Conservation (phyloP, 2,797 vertebrate genomes). For the Artibeus jamaicensis region DNA sequence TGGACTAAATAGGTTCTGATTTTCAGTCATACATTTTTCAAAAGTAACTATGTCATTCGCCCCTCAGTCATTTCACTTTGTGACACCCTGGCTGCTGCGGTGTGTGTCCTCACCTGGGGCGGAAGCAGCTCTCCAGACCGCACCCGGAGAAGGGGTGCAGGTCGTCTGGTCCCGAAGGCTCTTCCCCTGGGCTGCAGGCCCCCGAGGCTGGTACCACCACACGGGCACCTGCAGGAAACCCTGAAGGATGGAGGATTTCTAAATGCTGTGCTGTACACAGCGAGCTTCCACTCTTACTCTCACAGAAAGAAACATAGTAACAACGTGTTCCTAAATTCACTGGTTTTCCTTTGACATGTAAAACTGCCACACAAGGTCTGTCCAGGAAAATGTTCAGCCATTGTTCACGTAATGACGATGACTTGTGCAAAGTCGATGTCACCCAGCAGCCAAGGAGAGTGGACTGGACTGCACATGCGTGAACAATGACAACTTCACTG, state of each 20-base stretch:
- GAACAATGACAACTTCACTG: neutral
- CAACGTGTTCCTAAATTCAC: neutral
- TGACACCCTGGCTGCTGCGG: rapidly evolving
- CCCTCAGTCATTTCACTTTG: neutral
- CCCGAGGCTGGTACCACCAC: constrained; percentile 84
- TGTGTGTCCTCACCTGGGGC: constrained; percentile 43
- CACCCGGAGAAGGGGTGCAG: constrained; percentile 65
- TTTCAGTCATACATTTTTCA: neutral
- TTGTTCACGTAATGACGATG: no score
- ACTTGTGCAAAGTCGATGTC: no score
- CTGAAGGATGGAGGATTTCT: constrained; percentile 76
- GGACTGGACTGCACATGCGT: neutral
- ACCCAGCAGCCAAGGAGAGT: no score
- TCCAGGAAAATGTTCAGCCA: no score
- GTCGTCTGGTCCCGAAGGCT: constrained; percentile 62
- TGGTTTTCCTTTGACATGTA: neutral
- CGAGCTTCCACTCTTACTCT: neutral
- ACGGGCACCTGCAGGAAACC: constrained; percentile 91
- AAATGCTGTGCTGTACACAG: neutral
- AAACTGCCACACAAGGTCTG: neutral
- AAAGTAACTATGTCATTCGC: neutral
- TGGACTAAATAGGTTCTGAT: neutral
- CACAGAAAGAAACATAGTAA: neutral
- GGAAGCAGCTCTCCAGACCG: constrained; percentile 60
- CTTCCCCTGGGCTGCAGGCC: neutral